Conservation (phyloP, 2,888 invertebrate species). For the Hymenopus coronatus region DNA sequence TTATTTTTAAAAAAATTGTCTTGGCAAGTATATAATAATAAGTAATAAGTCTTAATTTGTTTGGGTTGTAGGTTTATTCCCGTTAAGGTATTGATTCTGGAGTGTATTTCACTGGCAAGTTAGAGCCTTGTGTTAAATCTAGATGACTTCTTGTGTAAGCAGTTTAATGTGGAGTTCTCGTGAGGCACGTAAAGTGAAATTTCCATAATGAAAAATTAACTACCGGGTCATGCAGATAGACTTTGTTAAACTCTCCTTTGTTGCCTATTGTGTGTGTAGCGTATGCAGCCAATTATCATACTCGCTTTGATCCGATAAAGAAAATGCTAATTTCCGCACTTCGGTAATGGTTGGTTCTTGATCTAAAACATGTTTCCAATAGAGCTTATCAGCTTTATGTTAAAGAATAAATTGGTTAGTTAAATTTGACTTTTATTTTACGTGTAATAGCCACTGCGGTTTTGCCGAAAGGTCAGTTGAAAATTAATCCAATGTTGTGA, state of each 20-base stretch:
- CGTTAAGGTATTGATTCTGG: background rate
- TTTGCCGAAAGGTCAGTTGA: background rate
- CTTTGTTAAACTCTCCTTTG: background rate
- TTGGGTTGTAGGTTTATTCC: too few relatives aligned
- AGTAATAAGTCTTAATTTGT: too few relatives aligned
- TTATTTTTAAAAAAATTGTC: too few relatives aligned
- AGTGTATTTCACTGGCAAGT: background rate
- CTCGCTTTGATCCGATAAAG: background rate
- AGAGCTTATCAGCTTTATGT: background rate
- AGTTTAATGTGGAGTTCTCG: background rate
- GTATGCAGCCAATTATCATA: background rate
- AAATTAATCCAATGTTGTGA: too few relatives aligned
- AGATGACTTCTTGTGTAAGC: background rate
- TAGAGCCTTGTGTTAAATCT: background rate
- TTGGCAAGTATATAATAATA: too few relatives aligned
- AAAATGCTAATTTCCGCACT: background rate
- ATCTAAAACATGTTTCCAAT: background rate
- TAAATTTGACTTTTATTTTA: background rate
- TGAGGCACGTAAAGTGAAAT: background rate
- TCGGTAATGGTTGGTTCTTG: background rate
- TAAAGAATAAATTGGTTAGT: background rate
- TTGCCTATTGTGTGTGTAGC: background rate
- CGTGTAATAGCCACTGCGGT: background rate
- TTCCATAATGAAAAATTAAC: background rate
- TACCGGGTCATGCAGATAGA: background rate